Evolutionary conservation across 1,140 invertebrate species (phyloP).

Genomic region (Euwallacea fornicatus): DNA sequence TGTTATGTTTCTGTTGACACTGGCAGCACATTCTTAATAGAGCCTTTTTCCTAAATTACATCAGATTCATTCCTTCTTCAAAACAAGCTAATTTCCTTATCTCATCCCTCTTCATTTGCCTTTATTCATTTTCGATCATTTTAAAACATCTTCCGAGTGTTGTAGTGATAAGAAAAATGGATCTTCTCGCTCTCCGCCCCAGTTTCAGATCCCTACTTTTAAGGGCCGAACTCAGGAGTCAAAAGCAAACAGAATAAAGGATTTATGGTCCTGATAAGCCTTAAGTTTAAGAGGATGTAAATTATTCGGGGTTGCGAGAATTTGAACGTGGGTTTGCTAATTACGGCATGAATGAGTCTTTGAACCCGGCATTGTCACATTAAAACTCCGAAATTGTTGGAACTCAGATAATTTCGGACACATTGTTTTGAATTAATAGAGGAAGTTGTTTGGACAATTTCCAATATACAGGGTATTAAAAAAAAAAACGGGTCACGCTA

Average conservation of each 20-base stretch:
- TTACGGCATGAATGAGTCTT: slow-evolving; percentile 9
- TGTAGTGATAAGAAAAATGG: no score
- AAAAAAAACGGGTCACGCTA: no score
- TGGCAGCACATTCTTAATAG: no score
- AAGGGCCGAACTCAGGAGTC: neutral
- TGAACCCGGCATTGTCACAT: slow-evolving; percentile 1
- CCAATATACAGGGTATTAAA: no score
- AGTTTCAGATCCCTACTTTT: neutral
- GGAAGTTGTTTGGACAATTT: neutral
- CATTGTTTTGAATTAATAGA: neutral
- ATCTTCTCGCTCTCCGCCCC: neutral
- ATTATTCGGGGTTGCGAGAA: slow-evolving; percentile 10
- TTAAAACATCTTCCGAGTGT: no score
- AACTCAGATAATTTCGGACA: neutral
- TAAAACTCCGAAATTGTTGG: neutral
- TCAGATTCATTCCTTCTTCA: no score
- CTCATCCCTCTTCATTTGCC: no score
- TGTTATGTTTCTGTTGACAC: no score
- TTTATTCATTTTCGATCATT: no score
- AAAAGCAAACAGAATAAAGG: slow-evolving; percentile 9
- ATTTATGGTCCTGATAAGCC: slow-evolving; percentile 14
- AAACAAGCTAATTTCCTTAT: no score
- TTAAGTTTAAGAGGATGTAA: slow-evolving; percentile 8
- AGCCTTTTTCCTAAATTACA: no score
- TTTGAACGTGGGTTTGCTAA: slow-evolving; percentile 8